phyloP scores from a whole-genome alignment of 2,888 invertebrate species.

The Thelaira solivaga region DNA sequence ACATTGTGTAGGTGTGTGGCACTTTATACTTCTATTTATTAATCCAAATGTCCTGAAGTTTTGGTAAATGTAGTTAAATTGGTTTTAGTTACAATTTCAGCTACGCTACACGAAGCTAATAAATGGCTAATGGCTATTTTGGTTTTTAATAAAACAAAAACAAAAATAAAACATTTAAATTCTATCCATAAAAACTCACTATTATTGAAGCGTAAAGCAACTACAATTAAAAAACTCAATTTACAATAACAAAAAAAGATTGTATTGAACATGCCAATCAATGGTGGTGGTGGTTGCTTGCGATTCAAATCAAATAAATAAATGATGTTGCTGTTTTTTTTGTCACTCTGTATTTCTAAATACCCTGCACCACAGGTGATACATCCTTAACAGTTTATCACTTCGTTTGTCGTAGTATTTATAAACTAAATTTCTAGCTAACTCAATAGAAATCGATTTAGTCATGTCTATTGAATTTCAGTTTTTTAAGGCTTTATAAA shows the following conservation, averaged over 20 bases:
- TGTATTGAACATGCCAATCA: slow-evolving; percentile 57
- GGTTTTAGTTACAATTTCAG: slow-evolving; percentile 42
- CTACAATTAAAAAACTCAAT: slow-evolving; percentile 59
- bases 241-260: slow-evolving; percentile 56
- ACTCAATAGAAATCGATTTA: no score
- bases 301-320: slow-evolving; percentile 37
- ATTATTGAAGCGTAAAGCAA: slow-evolving; percentile 55
- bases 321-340: not conserved
- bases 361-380: no score
- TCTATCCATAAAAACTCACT: slow-evolving; percentile 5
- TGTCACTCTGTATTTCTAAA: not conserved
- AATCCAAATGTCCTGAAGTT: no score
- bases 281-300: no score
- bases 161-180: no score
- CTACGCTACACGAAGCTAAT: not conserved
- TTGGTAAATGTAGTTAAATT: slow-evolving; percentile 41
- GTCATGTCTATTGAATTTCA: no score
- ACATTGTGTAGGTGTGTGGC: not conserved
- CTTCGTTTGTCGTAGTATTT: no score
- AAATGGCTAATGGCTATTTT: slow-evolving; percentile 26
- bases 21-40: no score
- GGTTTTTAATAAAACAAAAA: slow-evolving; percentile 23
- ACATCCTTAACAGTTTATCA: no score
- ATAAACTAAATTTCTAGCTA: no score
- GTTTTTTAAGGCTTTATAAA: no score